Evolutionary conservation across 2,888 invertebrate species (phyloP).

Genomic region (Drosophila anomelani): DNA sequence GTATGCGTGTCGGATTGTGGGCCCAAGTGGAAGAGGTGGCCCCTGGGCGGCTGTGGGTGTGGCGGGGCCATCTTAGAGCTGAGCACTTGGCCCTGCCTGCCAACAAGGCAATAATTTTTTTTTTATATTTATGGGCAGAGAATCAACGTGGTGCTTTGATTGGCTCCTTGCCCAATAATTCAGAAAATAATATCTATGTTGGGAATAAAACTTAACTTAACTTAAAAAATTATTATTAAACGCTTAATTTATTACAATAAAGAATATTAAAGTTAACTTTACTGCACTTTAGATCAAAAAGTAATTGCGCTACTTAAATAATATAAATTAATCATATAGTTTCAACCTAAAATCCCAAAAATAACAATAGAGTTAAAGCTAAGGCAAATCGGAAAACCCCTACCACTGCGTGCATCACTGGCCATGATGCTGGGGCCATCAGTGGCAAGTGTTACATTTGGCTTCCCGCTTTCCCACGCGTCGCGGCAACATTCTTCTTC

Average conservation of each 20-base stretch:
- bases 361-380: no score
- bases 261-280: no score
- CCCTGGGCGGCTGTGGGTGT: background rate
- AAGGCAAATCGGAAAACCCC: background rate
- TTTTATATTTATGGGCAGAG: conserved; percentile 17
- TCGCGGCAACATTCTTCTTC: conserved; percentile 70
- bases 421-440: conserved; percentile 43
- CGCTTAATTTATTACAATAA: no score
- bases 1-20: conserved; percentile 51
- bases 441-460: conserved; percentile 66
- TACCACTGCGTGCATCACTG: conserved; percentile 9
- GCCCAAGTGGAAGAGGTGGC: conserved; percentile 9
- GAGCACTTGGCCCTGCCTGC: conserved; percentile 27
- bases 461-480: conserved; percentile 73
- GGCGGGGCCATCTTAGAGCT: conserved; percentile 17
- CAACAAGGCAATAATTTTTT: conserved; percentile 24
- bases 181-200: background rate
- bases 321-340: no score
- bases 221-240: background rate
- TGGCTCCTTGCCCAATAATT: background rate
- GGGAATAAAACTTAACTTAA: background rate
- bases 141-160: background rate
- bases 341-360: background rate
- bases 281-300: no score
- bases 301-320: no score